These are phyloP conservation scores for Melanotaenia duboulayi DNA, from an alignment of 2,113 vertebrate species.

Conservation along the genomic window DNA sequence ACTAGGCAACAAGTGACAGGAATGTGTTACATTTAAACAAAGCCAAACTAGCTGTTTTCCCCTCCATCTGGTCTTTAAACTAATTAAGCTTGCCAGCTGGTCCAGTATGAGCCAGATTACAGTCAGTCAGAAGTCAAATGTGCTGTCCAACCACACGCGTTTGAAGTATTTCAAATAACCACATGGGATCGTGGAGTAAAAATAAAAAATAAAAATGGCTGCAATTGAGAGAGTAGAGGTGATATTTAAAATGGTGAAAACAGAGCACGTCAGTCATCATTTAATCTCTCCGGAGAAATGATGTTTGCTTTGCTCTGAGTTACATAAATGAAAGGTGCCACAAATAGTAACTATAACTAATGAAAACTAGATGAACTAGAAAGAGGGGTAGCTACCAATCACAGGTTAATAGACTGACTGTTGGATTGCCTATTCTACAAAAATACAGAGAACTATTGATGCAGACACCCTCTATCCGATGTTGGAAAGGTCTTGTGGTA, in stretches of 20 bases:
- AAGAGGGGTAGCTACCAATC: neutral
- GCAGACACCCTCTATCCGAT: neutral
- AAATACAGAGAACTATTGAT: constrained; percentile 4
- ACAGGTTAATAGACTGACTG: neutral
- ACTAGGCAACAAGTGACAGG: constrained; percentile 29
- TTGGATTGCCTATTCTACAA: neutral
- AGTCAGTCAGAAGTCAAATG: neutral
- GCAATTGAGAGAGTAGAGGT: neutral
- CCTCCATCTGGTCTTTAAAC: neutral
- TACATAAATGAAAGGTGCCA: neutral
- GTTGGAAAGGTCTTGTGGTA: neutral
- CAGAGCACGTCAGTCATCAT: neutral
- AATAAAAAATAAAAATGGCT: too few species aligned
- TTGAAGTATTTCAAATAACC: neutral
- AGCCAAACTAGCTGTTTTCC: neutral
- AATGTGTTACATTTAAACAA: constrained; percentile 1
- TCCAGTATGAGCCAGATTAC: neutral
- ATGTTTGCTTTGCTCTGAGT: neutral
- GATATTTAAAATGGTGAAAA: neutral
- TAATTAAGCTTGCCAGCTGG: constrained; percentile 2
- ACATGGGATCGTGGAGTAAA: neutral
- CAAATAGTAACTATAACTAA: neutral
- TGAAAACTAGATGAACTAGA: neutral
- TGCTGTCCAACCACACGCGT: neutral
- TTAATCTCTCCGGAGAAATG: neutral